phyloP scores from a whole-genome alignment of 2,113 vertebrate species.

The Seriola aureovittata region DNA sequence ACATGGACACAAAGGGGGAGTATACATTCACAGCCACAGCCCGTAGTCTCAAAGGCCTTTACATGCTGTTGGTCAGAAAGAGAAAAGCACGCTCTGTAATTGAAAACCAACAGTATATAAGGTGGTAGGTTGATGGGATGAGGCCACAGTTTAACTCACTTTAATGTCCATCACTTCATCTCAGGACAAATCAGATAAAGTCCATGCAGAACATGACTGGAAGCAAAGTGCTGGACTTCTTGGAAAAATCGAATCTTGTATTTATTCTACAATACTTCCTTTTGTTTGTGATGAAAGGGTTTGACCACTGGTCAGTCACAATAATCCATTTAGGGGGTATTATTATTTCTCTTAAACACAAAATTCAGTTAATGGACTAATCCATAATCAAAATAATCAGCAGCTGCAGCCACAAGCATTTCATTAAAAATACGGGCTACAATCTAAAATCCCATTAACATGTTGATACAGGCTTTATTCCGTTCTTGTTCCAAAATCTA shows the following conservation, averaged over 20 bases:
- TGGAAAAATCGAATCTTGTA: not conserved
- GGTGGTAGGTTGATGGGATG: not conserved
- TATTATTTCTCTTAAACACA: not conserved
- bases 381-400: not conserved
- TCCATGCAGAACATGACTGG: no score
- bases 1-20: not conserved
- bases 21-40: not conserved
- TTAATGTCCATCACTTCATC: not conserved
- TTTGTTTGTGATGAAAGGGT: not conserved
- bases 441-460: constrained; percentile 7
- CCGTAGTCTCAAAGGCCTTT: not conserved
- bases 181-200: not conserved
- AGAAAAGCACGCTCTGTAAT: not conserved
- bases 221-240: not conserved
- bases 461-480: not conserved
- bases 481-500: constrained; percentile 8
- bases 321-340: not conserved
- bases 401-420: not conserved
- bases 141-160: not conserved
- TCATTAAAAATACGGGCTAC: not conserved
- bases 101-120: not conserved
- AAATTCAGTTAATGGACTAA: not conserved
- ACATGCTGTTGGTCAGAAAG: not conserved
- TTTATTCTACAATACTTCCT: not conserved
- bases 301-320: not conserved